Evolutionary conservation across 2,797 vertebrate species (phyloP).

Genomic region (Clarias platycephalus): DNA sequence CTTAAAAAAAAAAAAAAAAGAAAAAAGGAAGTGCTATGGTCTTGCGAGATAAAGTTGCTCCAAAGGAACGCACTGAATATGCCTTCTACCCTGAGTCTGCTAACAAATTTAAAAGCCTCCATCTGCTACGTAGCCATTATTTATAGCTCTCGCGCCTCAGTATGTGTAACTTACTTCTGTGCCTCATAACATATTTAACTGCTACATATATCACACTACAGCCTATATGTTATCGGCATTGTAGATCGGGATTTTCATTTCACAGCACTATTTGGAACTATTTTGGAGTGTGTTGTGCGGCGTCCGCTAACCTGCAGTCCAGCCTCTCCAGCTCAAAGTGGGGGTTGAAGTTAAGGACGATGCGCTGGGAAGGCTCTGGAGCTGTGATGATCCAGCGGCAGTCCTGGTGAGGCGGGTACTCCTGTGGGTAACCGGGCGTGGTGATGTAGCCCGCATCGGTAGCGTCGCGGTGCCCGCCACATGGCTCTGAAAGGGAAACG

Average conservation of each 20-base stretch:
- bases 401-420: constrained; percentile 95
- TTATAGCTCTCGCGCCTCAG: constrained; percentile 2
- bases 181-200: constrained; percentile 15
- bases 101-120: constrained; percentile 21
- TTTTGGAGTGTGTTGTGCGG: background rate
- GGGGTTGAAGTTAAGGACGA: constrained; percentile 98
- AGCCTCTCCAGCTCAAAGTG: constrained; percentile 98
- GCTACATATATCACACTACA: background rate
- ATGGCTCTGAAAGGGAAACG: constrained; percentile 67
- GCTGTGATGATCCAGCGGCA: constrained; percentile 94
- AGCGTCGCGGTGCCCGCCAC: constrained; percentile 88
- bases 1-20: background rate
- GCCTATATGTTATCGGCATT: background rate
- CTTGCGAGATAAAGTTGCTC: constrained; percentile 28
- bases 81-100: background rate
- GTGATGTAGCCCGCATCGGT: constrained; percentile 96
- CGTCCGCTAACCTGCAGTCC: constrained; percentile 90
- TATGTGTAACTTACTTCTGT: background rate
- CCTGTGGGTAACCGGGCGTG: constrained; percentile 94
- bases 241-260: background rate
- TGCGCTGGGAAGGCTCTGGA: constrained; percentile 91
- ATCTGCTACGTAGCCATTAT: constrained; percentile 15
- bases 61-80: constrained; percentile 27
- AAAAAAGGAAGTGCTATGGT: constrained; percentile 1
- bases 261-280: background rate